These are phyloP conservation scores for Euphonia xanthogaster DNA, from an alignment of 2,797 vertebrate genomes.

Conservation along the genomic window DNA sequence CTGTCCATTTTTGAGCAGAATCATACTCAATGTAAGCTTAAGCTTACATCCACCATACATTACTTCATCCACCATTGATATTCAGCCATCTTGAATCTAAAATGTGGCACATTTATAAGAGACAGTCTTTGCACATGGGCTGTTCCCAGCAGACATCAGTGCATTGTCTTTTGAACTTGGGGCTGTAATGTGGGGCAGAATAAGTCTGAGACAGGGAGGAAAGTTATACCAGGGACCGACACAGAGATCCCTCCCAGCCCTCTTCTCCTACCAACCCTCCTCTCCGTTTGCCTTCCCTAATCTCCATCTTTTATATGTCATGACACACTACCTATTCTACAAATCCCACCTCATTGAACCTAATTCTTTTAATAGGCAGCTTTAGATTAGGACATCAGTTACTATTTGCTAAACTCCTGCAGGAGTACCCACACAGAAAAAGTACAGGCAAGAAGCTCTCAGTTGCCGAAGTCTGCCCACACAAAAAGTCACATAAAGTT, in stretches of 20 bases:
- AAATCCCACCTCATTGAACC: conserved; percentile 73
- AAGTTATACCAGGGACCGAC: neutral
- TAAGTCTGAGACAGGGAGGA: neutral
- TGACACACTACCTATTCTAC: conserved; percentile 72
- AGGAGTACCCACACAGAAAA: conserved; percentile 76
- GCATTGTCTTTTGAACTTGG: neutral
- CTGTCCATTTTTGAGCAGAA: neutral
- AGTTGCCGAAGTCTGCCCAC: neutral
- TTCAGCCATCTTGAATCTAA: neutral
- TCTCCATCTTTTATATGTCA: conserved; percentile 49
- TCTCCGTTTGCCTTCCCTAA: neutral
- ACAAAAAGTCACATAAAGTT: conserved; percentile 3
- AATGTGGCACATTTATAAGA: neutral
- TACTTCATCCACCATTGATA: neutral
- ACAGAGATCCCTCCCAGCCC: neutral
- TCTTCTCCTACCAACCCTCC: neutral
- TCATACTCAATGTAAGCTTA: neutral
- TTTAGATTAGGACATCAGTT: conserved; percentile 75
- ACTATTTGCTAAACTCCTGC: conserved; percentile 78
- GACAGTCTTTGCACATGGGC: neutral
- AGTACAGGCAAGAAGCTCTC: neutral
- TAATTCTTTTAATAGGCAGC: conserved; percentile 79
- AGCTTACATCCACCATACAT: too few species aligned
- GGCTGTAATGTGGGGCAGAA: neutral
- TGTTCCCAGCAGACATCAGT: neutral